Evolutionary conservation across 37 sponge, comb jelly and placozoan species (phyloP).

Genomic region (Diacarnus erythraeanus): DNA sequence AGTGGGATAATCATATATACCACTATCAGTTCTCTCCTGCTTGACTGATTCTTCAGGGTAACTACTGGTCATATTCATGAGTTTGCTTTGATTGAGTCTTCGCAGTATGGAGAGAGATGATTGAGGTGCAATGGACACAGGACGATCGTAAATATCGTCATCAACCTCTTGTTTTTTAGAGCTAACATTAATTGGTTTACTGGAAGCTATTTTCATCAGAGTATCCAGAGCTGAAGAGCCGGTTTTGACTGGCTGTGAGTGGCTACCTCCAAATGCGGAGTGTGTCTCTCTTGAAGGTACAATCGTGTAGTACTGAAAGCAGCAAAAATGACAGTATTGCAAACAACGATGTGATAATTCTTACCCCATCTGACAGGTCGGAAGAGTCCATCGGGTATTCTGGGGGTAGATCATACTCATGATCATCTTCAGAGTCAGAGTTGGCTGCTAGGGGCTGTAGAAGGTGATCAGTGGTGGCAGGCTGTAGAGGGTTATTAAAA

Average conservation of each 20-base stretch:
- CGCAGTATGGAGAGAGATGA: too few species aligned
- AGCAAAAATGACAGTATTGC: too few species aligned
- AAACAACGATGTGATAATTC: background rate
- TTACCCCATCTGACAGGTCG: background rate
- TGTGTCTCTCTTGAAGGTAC: background rate
- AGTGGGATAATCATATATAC: too few species aligned
- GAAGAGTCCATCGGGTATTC: background rate
- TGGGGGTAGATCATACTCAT: background rate
- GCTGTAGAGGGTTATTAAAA: too few species aligned
- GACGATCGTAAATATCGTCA: background rate
- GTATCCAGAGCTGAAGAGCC: background rate
- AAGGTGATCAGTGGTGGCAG: too few species aligned
- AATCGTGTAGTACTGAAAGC: background rate
- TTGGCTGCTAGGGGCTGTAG: background rate
- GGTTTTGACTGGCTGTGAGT: background rate
- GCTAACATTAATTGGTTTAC: background rate
- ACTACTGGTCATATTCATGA: too few species aligned
- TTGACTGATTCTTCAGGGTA: too few species aligned
- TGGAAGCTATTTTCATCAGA: background rate
- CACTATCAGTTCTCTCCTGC: too few species aligned
- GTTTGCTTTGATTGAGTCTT: too few species aligned
- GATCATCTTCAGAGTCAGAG: background rate
- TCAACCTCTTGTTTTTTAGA: background rate
- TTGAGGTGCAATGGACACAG: too few species aligned
- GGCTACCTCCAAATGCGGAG: background rate